Evolutionary conservation across 2,797 vertebrate genomes (phyloP).

Genomic region (Enoplosus armatus): DNA sequence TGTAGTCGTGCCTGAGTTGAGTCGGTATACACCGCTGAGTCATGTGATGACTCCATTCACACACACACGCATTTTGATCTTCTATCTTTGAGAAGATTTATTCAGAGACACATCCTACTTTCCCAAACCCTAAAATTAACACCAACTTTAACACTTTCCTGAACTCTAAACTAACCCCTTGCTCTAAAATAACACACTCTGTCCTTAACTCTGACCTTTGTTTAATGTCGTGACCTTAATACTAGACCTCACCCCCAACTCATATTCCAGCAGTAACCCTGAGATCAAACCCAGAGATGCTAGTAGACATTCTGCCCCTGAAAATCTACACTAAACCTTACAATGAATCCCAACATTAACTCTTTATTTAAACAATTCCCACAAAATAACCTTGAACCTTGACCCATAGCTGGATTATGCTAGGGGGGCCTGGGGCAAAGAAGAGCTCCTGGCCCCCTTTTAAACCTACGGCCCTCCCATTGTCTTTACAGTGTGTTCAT

Average conservation of each 20-base stretch:
- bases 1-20: constrained; percentile 62
- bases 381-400: background rate
- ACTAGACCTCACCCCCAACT: background rate
- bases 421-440: background rate
- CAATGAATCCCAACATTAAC: background rate
- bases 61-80: constrained; percentile 46
- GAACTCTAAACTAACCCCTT: background rate
- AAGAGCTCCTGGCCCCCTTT: too few relatives aligned
- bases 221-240: background rate
- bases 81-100: constrained; percentile 47
- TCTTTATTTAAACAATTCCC: background rate
- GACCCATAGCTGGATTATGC: background rate
- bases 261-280: background rate
- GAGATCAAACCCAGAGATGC: background rate
- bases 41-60: constrained; percentile 68
- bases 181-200: background rate
- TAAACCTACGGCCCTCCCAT: background rate
- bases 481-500: background rate
- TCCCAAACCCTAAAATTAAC: background rate
- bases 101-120: constrained; percentile 22
- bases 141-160: background rate
- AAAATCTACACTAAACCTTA: background rate
- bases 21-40: constrained; percentile 62
- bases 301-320: background rate
- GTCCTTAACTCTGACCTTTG: background rate